phyloP scores from a whole-genome alignment of 64 coral and sea anemone species.

The Anthopleura sola region DNA sequence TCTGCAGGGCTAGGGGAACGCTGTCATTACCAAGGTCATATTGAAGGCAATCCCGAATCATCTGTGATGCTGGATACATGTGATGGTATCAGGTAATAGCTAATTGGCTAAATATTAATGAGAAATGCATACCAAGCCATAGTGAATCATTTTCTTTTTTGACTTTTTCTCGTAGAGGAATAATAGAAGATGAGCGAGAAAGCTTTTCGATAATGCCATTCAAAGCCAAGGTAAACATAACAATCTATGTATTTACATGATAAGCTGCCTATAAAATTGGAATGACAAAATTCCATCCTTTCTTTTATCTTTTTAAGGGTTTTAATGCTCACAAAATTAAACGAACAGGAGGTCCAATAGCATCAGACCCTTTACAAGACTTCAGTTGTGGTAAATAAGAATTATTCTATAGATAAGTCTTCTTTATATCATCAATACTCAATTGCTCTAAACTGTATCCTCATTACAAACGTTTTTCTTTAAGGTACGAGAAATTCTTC shows the following conservation, averaged over 20 bases:
- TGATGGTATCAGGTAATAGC: constrained; percentile 24
- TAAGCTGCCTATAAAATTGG: too few species aligned
- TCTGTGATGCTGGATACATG: constrained; percentile 21
- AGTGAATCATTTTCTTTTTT: not conserved
- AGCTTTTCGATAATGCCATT: not conserved
- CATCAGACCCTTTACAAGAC: not conserved
- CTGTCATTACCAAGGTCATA: constrained; percentile 38
- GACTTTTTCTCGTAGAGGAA: constrained; percentile 11
- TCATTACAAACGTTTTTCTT: not conserved
- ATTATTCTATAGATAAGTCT: too few species aligned
- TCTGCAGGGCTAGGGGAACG: not conserved
- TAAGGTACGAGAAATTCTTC: not conserved
- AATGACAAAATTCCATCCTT: not conserved
- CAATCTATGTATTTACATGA: too few species aligned
- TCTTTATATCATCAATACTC: too few species aligned
- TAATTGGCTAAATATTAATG: not conserved
- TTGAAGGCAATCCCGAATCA: constrained; percentile 13
- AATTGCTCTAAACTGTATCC: not conserved
- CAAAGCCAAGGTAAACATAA: not conserved
- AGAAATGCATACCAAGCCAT: not conserved
- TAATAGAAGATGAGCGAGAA: constrained; percentile 10
- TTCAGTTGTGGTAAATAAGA: not conserved
- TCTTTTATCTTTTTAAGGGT: not conserved
- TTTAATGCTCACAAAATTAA: not conserved
- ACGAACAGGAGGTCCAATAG: not conserved